Evolutionary conservation across 2,888 invertebrate species (phyloP).

Genomic region (Tethea ocularis): DNA sequence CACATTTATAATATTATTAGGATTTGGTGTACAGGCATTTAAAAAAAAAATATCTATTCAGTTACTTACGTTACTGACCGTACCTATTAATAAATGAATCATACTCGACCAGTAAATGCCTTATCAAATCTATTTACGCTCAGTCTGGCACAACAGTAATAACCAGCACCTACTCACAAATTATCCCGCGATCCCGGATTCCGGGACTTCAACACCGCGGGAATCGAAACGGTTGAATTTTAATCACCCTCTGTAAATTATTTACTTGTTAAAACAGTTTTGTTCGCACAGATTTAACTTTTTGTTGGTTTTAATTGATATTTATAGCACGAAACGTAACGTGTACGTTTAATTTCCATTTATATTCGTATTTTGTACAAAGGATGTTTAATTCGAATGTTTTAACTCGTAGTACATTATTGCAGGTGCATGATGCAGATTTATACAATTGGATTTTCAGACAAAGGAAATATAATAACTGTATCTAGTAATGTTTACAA

Average conservation of each 20-base stretch:
- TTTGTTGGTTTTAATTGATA: slow-evolving; percentile 3
- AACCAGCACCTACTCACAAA: slow-evolving; percentile 18
- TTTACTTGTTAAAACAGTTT: slow-evolving; percentile 5
- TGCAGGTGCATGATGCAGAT: background rate
- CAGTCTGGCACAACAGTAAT: slow-evolving; percentile 15
- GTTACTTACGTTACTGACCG: no score
- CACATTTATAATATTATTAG: no score
- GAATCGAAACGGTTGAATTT: background rate
- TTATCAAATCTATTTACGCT: background rate
- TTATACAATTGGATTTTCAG: background rate
- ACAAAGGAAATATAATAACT: no score
- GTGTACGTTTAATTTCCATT: background rate
- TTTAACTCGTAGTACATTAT: no score
- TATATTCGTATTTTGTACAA: background rate
- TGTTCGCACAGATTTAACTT: slow-evolving; percentile 2
- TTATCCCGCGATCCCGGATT: slow-evolving; percentile 5
- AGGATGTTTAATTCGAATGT: background rate
- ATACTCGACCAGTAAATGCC: background rate
- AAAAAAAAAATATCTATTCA: no score
- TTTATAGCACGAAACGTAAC: background rate
- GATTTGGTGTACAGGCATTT: no score
- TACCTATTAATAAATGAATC: no score
- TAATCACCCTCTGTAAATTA: background rate
- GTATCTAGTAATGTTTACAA: no score
- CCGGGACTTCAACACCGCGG: background rate